These are phyloP conservation scores for Cotesia congregata DNA, from an alignment of 2,888 invertebrate species.

Conservation along the genomic window DNA sequence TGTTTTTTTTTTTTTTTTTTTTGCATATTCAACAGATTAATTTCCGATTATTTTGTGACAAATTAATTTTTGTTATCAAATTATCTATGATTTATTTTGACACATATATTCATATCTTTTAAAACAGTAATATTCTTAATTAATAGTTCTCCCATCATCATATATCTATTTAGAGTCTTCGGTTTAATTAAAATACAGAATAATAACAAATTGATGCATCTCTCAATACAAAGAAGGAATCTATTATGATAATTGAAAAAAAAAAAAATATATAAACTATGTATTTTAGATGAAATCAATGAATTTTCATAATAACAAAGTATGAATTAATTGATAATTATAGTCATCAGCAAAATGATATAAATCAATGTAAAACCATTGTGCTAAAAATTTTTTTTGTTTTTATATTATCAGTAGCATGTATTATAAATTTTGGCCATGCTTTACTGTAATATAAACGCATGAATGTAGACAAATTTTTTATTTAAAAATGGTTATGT, in stretches of 20 bases:
- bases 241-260: neutral
- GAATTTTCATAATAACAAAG: neutral
- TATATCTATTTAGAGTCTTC: neutral
- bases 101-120: neutral
- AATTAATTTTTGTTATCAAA: neutral
- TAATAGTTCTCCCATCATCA: neutral
- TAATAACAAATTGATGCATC: neutral
- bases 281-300: neutral
- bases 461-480: conserved; percentile 48
- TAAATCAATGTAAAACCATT: neutral
- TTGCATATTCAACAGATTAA: neutral
- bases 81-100: neutral
- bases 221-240: neutral
- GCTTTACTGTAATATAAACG: conserved; percentile 45
- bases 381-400: neutral
- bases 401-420: conserved; percentile 25
- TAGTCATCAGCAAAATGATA: neutral
- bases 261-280: neutral
- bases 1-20: neutral
- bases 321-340: neutral
- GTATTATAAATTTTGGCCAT: conserved; percentile 34
- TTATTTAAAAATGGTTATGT: conserved; percentile 26
- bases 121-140: neutral
- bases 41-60: neutral
- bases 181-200: neutral